Base-by-base conservation (phyloP, 1,140 invertebrate genomes). In the Diachasma alloeum region DNA sequence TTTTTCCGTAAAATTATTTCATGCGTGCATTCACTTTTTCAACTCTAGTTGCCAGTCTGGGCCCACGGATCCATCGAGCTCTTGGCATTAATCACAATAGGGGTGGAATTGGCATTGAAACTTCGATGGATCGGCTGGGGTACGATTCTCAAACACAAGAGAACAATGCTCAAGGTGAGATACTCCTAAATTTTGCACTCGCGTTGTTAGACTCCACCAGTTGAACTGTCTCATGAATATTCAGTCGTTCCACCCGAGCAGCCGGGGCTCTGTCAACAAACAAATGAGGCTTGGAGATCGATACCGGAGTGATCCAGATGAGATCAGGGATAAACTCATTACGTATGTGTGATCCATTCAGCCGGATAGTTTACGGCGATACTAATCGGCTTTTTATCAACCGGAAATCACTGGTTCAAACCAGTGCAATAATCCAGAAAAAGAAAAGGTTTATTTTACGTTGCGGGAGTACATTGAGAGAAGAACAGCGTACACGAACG, bases 1-100 rank as follows among this genome's bases (percentile, higher is more conserved):
- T n/a, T n/a, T n/a, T n/a, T n/a, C n/a, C n/a, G n/a, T n/a, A n/a
- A 59, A 63, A 59, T 39, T 19, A 70, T 71, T 74, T 76, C 6
- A 31, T 31, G 31, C n/a, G n/a, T n/a, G n/a, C n/a, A n/a, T 15
- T 72, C 13, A 17, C 15, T 31, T 78, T 53, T 68, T 42, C 15
- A 59, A 73, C 78, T 85, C 79, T 82, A 94, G 91, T 85, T 96
- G 78, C 94, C 94, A 80, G 93, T 95, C 31, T 94, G 92, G 87
- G 92, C 95, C 19, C 96, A 97, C 89, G 93, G 94, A n/a, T 94
- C 94, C 10, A 92, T 97, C 84, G 96, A 98, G 88, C 85, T 97
- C 37, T 86, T 96, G 78, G 93, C 94, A 22, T 88, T 97, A 46
- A 91, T 92, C 17, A 91, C 96, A 37, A 94, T 97, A 72, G 93